phyloP scores from a whole-genome alignment of 2,888 invertebrate species.

The Leistus spinibarbis region DNA sequence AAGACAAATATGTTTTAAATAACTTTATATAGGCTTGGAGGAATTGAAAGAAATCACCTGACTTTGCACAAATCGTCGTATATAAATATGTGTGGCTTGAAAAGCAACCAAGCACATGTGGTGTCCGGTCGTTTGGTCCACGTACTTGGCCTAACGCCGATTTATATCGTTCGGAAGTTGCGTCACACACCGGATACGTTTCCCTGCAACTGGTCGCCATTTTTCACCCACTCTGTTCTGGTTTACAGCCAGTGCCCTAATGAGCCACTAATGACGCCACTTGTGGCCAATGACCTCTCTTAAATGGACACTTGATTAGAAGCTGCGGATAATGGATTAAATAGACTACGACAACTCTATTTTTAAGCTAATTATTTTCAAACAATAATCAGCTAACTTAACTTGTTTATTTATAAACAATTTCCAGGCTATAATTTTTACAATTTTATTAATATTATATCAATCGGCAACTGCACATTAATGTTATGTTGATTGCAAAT shows the following conservation, averaged over 20 bases:
- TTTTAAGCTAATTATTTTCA: background rate
- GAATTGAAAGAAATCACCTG: background rate
- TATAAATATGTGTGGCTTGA: background rate
- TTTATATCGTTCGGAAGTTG: conserved; percentile 19
- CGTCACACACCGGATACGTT: conserved; percentile 16
- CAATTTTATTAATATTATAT: too few species aligned
- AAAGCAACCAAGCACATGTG: background rate
- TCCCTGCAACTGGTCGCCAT: background rate
- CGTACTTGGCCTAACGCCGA: conserved; percentile 13
- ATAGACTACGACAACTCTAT: too few species aligned
- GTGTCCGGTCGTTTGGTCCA: background rate
- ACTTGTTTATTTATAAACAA: too few species aligned
- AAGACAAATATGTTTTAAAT: background rate
- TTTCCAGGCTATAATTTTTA: too few species aligned
- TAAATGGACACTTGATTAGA: background rate
- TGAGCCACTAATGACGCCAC: conserved; percentile 1
- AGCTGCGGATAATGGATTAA: background rate
- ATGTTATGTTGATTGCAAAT: too few species aligned
- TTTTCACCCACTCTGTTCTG: background rate
- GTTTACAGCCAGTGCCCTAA: background rate
- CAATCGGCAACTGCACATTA: too few species aligned
- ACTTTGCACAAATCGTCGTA: background rate
- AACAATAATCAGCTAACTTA: too few species aligned
- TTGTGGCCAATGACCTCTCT: background rate
- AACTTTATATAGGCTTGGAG: background rate